These are phyloP conservation scores for Chrysolina haemoptera DNA, from an alignment of 2,888 invertebrate species.

Conservation along the genomic window DNA sequence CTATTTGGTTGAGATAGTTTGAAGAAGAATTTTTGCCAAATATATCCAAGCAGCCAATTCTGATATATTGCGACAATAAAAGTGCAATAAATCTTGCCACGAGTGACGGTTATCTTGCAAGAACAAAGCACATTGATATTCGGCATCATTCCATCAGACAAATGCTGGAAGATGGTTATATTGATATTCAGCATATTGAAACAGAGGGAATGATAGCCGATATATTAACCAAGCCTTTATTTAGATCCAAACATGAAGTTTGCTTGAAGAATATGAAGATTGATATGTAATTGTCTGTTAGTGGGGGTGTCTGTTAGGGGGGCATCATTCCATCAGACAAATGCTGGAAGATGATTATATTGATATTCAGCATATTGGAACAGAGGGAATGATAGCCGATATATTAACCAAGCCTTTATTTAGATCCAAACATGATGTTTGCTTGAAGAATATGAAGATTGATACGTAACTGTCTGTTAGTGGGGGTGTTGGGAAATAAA, in stretches of 20 bases:
- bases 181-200: neutral
- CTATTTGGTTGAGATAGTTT: no score
- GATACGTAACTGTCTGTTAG: no score
- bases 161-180: neutral
- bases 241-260: neutral
- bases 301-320: no score
- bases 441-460: no score
- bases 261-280: no score
- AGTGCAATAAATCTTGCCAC: neutral
- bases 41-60: constrained; percentile 1
- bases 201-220: neutral
- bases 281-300: no score
- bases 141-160: neutral
- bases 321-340: neutral
- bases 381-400: neutral
- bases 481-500: no score
- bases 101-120: neutral
- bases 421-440: neutral
- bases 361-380: neutral
- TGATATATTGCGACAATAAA: constrained; percentile 13
- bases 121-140: neutral
- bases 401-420: neutral
- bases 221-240: neutral
- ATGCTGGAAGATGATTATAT: neutral
- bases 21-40: neutral